A percentile compares a stretch with the other conserved stretches of the same genome.
Conservation (phyloP, 2,888 invertebrate species). For the Atethmia centrago region DNA sequence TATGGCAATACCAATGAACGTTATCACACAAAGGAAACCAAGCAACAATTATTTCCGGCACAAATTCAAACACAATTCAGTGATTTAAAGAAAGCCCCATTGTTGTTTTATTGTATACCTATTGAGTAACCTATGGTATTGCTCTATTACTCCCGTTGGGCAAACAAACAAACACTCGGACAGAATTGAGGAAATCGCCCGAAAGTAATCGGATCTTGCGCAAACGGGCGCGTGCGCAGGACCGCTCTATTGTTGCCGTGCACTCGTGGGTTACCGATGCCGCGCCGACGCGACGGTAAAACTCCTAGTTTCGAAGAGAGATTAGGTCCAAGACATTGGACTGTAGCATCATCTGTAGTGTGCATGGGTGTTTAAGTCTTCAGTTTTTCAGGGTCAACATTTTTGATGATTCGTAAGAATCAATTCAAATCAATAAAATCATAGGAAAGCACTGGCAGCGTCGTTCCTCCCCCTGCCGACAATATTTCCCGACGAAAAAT, state of each 20-base stretch:
- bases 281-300: too few species aligned
- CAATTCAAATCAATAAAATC: too few species aligned
- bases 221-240: constrained; percentile 62
- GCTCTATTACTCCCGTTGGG: constrained; percentile 30
- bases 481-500: too few species aligned
- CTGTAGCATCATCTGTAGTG: neutral
- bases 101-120: constrained; percentile 47
- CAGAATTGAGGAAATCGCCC: constrained; percentile 51
- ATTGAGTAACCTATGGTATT: constrained; percentile 29
- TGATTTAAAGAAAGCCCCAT: constrained; percentile 58
- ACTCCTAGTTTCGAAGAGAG: neutral
- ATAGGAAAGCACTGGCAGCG: too few species aligned
- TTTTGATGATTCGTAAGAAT: too few species aligned
- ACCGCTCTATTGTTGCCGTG: constrained; percentile 62
- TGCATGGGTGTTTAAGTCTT: neutral
- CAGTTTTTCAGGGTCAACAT: neutral
- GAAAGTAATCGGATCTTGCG: constrained; percentile 68
- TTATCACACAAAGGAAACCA: constrained; percentile 36
- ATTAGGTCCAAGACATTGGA: neutral
- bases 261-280: constrained; percentile 25
- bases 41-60: constrained; percentile 41
- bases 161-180: constrained; percentile 62
- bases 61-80: constrained; percentile 46
- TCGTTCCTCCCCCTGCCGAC: neutral
- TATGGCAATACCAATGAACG: neutral